Percentiles rank a stretch among this genome's conserved stretches.
phyloP scores from a whole-genome alignment of 2,888 invertebrate species.

The Glaucopsyche alexis region DNA sequence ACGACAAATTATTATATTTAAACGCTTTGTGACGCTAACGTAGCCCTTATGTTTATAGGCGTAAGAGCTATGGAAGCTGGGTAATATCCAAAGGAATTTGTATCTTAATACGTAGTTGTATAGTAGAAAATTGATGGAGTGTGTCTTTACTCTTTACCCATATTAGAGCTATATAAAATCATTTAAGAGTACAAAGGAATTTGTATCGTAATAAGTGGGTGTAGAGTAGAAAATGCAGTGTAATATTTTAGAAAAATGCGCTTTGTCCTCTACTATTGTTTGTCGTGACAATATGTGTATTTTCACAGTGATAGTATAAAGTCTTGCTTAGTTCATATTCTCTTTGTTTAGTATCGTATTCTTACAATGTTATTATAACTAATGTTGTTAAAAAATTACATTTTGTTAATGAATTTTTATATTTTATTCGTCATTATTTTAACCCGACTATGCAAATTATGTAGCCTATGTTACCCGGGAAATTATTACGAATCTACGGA shows the following conservation, averaged over 20 bases:
- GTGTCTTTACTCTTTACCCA: neutral
- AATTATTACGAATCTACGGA: too few relatives aligned
- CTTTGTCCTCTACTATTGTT: slow-evolving; percentile 1
- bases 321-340: neutral
- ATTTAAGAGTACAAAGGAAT: neutral
- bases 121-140: neutral
- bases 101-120: neutral
- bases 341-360: neutral
- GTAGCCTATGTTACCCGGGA: too few relatives aligned
- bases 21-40: neutral
- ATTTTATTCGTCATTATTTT: too few relatives aligned
- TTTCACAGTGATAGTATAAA: neutral
- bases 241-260: slow-evolving; percentile 24
- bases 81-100: neutral
- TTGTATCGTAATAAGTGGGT: neutral
- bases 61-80: neutral
- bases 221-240: neutral
- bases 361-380: neutral
- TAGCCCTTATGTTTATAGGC: neutral
- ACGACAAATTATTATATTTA: slow-evolving; percentile 34
- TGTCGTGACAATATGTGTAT: slow-evolving; percentile 22
- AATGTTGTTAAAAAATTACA: too few relatives aligned
- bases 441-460: too few relatives aligned
- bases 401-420: neutral
- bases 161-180: neutral